phyloP scores from a whole-genome alignment of 2,888 invertebrate genomes.

The Acanthococcus lagerstroemiae region DNA sequence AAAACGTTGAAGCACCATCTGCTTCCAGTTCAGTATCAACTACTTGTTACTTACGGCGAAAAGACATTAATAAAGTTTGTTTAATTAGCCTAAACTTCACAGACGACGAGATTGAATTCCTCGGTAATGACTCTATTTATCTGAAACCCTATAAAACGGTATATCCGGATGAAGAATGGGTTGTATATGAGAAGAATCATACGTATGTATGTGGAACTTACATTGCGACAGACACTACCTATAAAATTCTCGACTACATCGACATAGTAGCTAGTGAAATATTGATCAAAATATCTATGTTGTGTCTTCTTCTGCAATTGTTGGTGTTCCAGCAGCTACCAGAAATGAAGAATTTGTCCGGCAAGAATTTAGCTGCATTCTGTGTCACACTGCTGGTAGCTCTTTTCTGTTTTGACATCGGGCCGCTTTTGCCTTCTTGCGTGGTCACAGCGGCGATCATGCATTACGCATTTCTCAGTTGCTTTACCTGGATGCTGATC shows the following conservation, averaged over 20 bases:
- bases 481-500: conserved; percentile 49
- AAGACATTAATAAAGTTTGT: background rate
- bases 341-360: conserved; percentile 46
- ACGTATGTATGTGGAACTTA: background rate
- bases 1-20: background rate
- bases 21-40: background rate
- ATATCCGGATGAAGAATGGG: background rate
- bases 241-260: background rate
- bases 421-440: conserved; percentile 41
- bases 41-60: background rate
- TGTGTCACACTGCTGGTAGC: conserved; percentile 44
- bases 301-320: conserved; percentile 45
- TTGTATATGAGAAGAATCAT: background rate
- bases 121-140: background rate
- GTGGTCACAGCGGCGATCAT: conserved; percentile 42
- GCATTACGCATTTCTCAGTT: conserved; percentile 46
- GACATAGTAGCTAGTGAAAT: conserved; percentile 2
- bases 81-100: background rate
- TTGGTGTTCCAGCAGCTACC: conserved; percentile 44
- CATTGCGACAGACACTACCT: background rate
- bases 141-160: background rate
- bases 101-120: background rate
- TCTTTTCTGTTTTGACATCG: conserved; percentile 43
- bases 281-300: conserved; percentile 40
- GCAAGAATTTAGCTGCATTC: conserved; percentile 46